Evolutionary conservation across 2,797 vertebrate genomes (phyloP), one percentile per base, ranked within the genome.

Genomic region (Emydoidea blandingii): DNA sequence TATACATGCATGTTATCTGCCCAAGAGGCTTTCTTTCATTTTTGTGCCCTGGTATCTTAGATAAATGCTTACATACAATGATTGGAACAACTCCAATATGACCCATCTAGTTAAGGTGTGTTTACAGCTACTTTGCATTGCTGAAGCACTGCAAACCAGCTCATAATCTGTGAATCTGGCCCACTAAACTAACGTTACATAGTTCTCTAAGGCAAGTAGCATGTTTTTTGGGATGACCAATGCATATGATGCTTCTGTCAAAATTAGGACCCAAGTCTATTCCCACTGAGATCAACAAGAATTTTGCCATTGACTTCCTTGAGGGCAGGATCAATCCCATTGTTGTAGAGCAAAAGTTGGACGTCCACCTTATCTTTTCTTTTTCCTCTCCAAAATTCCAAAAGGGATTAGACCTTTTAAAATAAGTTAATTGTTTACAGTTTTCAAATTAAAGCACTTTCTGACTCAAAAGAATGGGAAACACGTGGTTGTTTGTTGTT

Each of bases 161-260:
- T 50, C 5, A 27, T n/a, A 29, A 5, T 59, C 44, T 3, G 18
- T 52, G 34, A 18, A 27, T 41, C 10, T 80, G 23, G 85, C 11
- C 34, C 12, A 0, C 27, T 81, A 1, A 65, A 3, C 4, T 90
- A 6, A 7, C 1, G 1, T 47, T 41, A 1, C 2, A 4, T 72
- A 37, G 7, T 62, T 85, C 87, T 74, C 85, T 85, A 31, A 49
- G 27, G 8, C 56, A 59, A 31, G 15, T n/a, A 25, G 4, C 8
- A 49, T 25, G 5, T 15, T 44, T 37, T 6, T 8, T 34, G 90
- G 74, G 57, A 5, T 76, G 31, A 2, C 76, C 34, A 29, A 6
- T 85, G 53, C 3, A 7, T 7, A 0, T 7, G 10, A 37, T 47
- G 16, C 23, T 11, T 14, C 27, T 9, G 53, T 41, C 88, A 44